Conservation (phyloP, 2,113 vertebrate species). For the Aplodontia rufa region DNA sequence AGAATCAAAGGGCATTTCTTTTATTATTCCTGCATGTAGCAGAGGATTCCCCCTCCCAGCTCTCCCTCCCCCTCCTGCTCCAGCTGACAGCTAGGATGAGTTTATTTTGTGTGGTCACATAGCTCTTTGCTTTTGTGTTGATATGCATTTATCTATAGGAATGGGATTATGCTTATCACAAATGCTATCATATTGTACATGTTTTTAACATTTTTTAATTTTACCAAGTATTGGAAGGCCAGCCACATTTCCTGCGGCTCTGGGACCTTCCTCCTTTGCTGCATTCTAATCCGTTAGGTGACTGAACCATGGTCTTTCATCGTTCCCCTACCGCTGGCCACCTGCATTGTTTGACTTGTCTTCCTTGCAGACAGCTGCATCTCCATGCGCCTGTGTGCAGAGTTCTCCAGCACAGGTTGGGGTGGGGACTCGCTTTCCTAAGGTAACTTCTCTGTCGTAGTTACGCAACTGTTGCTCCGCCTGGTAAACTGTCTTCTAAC, state of each 20-base stretch:
- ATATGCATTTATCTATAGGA: not conserved
- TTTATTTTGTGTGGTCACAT: not conserved
- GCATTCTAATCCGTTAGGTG: not conserved
- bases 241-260: not conserved
- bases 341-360: not conserved
- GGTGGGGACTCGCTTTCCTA: not conserved
- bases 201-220: not conserved
- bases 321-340: not conserved
- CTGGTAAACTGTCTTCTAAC: not conserved
- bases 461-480: not conserved
- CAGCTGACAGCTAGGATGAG: not conserved
- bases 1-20: not conserved
- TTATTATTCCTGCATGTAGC: not conserved
- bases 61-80: too few relatives aligned
- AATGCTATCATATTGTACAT: not conserved
- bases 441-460: not conserved
- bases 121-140: not conserved
- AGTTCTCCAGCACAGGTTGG: not conserved
- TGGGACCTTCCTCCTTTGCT: not conserved
- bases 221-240: not conserved
- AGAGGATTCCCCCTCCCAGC: not conserved
- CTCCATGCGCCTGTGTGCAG: accelerated
- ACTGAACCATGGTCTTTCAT: not conserved
- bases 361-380: not conserved
- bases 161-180: not conserved